Percentiles rank a stretch among this genome's conserved stretches.
phyloP scores from a whole-genome alignment of 2,797 vertebrate genomes.

The Macrochelys suwanniensis region DNA sequence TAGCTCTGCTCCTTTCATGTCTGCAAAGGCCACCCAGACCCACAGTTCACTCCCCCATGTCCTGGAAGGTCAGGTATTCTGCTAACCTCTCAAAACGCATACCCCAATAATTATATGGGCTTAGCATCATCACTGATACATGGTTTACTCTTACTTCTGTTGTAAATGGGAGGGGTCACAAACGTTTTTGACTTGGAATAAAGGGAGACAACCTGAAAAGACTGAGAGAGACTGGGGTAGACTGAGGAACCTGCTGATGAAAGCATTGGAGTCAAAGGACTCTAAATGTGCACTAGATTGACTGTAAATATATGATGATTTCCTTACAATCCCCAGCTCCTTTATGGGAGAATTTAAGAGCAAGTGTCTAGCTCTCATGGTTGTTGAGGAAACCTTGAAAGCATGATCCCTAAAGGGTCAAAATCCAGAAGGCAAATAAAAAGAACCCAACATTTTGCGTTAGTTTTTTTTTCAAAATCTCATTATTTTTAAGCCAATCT shows the following conservation, averaged over 20 bases:
- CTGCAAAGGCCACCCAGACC: neutral
- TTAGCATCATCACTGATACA: neutral
- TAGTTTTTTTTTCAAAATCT: neutral
- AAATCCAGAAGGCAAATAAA: neutral
- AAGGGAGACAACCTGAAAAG: neutral
- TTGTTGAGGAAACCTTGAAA: neutral
- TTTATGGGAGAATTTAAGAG: neutral
- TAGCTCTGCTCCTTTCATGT: neutral
- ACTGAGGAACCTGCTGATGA: neutral
- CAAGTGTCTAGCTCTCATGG: neutral
- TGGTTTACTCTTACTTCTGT: neutral
- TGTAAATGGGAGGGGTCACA: neutral
- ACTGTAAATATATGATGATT: neutral
- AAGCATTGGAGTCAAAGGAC: neutral
- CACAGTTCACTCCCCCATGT: neutral
- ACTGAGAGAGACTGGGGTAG: neutral
- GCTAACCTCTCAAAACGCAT: neutral
- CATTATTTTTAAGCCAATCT: neutral
- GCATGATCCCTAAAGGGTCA: neutral
- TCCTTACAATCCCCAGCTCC: neutral
- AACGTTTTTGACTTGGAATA: neutral
- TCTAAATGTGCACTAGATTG: neutral
- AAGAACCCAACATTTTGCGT: neutral
- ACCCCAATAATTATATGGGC: neutral
- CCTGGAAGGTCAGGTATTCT: neutral